These are phyloP conservation scores for Phalanger gymnotis DNA, from an alignment of 2,797 vertebrate species.

Conservation along the genomic window DNA sequence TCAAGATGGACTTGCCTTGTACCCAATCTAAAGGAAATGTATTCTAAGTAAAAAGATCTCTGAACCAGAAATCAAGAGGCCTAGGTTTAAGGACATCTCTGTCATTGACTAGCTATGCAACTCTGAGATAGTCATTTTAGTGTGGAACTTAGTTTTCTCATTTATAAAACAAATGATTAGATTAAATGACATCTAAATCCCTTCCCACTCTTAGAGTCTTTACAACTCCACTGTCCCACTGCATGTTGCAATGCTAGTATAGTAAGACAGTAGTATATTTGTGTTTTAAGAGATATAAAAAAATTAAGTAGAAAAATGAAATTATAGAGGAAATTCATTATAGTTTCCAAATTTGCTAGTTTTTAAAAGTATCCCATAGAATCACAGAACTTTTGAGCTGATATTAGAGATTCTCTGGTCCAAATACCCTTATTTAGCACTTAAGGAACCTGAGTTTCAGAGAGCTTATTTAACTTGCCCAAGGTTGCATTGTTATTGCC, in stretches of 20 bases:
- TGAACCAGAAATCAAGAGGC: neutral
- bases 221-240: neutral
- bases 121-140: neutral
- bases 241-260: neutral
- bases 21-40: neutral
- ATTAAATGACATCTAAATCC: neutral
- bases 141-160: neutral
- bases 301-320: neutral
- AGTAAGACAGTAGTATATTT: neutral
- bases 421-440: conserved; percentile 43
- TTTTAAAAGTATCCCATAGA: neutral
- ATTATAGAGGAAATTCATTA: neutral
- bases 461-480: conserved; percentile 66
- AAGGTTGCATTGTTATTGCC: conserved; percentile 27
- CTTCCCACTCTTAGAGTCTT: neutral
- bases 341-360: neutral
- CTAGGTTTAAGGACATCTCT: neutral
- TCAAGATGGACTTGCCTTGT: neutral
- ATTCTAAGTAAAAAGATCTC: neutral
- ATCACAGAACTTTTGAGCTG: neutral
- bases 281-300: neutral
- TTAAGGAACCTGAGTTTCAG: conserved; percentile 28
- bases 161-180: neutral
- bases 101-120: neutral
- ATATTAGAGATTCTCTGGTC: neutral